A percentile compares a stretch with the other conserved stretches of the same genome.
Evolutionary conservation across 2,888 invertebrate genomes (phyloP).

Genomic region (Papilio gigon): DNA sequence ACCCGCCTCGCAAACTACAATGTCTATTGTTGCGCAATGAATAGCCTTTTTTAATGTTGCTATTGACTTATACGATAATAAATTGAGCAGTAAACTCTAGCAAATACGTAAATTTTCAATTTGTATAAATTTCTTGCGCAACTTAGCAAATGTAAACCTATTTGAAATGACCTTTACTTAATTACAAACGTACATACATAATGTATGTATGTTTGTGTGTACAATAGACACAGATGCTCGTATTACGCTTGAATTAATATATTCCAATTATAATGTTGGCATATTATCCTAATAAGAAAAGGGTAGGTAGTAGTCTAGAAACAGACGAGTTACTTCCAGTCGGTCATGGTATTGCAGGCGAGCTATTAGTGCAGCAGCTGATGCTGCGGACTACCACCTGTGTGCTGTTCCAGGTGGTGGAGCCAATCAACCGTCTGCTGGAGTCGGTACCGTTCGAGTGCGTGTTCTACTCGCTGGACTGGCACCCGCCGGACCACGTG

Average conservation of each 20-base stretch:
- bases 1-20: not conserved
- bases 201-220: not conserved
- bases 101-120: not conserved
- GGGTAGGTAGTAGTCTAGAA: too few relatives aligned
- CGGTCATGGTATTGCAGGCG: not conserved
- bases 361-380: not conserved
- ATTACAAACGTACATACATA: not conserved
- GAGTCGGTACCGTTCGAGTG: constrained; percentile 92
- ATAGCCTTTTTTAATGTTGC: not conserved
- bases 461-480: constrained; percentile 96
- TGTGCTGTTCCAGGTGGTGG: constrained; percentile 85
- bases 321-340: too few relatives aligned
- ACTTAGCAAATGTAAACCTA: not conserved
- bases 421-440: constrained; percentile 93
- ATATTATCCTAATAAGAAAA: not conserved
- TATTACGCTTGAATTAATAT: not conserved
- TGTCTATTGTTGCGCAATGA: constrained; percentile 8
- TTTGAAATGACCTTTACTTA: not conserved
- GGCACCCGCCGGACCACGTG: constrained; percentile 98
- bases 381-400: not conserved
- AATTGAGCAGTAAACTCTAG: not conserved
- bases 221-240: not conserved
- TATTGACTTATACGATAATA: not conserved
- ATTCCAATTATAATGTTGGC: not conserved
- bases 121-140: not conserved